Conservation (phyloP, 2,888 invertebrate species). For the Sturmia bella region DNA sequence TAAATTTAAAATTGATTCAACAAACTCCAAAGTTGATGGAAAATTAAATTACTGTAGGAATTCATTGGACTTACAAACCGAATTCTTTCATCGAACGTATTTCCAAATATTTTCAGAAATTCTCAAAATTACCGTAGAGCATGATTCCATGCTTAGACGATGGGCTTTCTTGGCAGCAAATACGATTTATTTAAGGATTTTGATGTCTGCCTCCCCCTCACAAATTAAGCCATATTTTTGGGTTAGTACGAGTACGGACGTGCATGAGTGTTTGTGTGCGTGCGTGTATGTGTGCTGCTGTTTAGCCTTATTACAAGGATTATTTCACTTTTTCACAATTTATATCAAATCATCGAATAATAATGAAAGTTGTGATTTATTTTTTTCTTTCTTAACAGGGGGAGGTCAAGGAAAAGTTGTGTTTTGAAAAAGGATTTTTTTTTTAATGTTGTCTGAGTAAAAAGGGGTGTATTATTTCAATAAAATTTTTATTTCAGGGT, state of each 20-base stretch:
- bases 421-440: neutral
- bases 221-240: constrained; percentile 28
- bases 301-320: constrained; percentile 67
- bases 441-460: neutral
- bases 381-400: constrained; percentile 7
- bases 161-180: neutral
- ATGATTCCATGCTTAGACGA: constrained; percentile 4
- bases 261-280: constrained; percentile 13
- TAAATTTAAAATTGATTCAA: too few species aligned
- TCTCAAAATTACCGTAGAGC: neutral
- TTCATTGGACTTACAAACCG: too few species aligned
- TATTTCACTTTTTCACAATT: constrained; percentile 59
- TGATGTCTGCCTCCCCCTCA: neutral
- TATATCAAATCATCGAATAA: constrained; percentile 63
- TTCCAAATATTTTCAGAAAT: neutral
- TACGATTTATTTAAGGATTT: constrained; percentile 14
- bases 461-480: constrained; percentile 53
- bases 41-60: too few species aligned
- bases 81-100: too few species aligned
- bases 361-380: constrained; percentile 62
- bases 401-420: constrained; percentile 3
- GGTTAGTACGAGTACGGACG: neutral
- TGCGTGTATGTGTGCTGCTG: constrained; percentile 15
- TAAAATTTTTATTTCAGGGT: constrained; percentile 10
- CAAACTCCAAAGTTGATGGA: too few species aligned